phyloP scores from a whole-genome alignment of 2,113 vertebrate genomes.

The Phocoena phocoena region DNA sequence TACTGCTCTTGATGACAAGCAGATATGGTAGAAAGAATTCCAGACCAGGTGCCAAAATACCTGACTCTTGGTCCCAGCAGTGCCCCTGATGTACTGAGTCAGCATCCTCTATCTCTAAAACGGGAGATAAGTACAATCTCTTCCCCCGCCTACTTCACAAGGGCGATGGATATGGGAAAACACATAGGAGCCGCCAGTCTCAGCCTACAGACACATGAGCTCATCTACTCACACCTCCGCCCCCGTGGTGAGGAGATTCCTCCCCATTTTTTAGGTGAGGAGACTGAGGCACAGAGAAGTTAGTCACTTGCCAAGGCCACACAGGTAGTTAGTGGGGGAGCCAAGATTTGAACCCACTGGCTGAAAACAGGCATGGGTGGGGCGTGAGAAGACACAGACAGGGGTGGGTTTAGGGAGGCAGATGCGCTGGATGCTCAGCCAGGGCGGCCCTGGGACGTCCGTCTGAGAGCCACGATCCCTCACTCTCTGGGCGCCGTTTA shows the following conservation, averaged over 20 bases:
- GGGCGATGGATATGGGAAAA: neutral
- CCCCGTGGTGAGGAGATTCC: neutral
- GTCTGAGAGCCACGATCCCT: accelerated
- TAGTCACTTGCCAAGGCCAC: neutral
- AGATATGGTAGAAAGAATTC: neutral
- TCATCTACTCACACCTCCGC: accelerated
- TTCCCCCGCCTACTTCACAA: accelerated
- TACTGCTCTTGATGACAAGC: neutral
- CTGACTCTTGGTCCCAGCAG: neutral
- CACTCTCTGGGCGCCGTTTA: neutral
- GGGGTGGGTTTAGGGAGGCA: neutral
- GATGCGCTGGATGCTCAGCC: accelerated
- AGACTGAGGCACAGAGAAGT: neutral
- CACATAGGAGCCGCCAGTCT: neutral
- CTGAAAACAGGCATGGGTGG: neutral
- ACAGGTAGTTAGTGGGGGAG: neutral
- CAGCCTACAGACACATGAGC: neutral
- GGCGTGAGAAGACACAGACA: neutral
- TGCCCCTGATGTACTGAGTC: too few relatives aligned
- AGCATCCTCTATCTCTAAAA: neutral
- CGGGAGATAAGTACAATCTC: accelerated
- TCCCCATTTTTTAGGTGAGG: neutral
- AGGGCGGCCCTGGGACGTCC: neutral
- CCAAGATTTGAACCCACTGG: neutral
- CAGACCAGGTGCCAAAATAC: neutral